phyloP scores from a whole-genome alignment of 1,140 invertebrate species.

The Bombus huntii region DNA sequence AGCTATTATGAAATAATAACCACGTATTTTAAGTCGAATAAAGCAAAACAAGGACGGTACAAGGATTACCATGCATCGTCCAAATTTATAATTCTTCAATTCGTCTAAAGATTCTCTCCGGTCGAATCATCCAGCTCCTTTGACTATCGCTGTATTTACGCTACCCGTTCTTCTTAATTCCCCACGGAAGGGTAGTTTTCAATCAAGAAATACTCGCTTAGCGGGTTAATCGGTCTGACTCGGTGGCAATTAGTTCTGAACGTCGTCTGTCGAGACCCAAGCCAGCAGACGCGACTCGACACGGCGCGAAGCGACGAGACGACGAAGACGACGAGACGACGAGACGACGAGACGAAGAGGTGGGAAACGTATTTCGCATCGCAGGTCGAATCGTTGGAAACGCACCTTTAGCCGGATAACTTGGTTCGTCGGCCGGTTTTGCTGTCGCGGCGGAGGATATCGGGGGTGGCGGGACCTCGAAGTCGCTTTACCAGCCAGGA shows the following conservation, averaged over 20 bases:
- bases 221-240: conserved; percentile 25
- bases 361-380: conserved; percentile 9
- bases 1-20: not conserved
- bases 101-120: too few species aligned
- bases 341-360: not conserved
- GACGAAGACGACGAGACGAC: not conserved
- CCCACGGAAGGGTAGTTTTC: not conserved
- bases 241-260: conserved; percentile 19
- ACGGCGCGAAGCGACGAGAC: not conserved
- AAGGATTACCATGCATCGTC: not conserved
- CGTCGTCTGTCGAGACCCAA: not conserved
- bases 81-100: too few species aligned
- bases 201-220: conserved; percentile 15
- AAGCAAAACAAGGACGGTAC: too few species aligned
- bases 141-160: not conserved
- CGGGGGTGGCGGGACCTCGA: conserved; percentile 14
- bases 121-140: not conserved
- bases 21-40: rapidly evolving
- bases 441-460: conserved; percentile 24
- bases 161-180: not conserved
- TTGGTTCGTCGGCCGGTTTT: conserved; percentile 49
- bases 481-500: conserved; percentile 72
- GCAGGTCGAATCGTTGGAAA: conserved; percentile 16
- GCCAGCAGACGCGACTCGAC: not conserved
- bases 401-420: conserved; percentile 33